Evolutionary conservation across 2,113 vertebrate species (phyloP), one percentile per base, ranked within the genome.

Genomic region (Perca schrenkii): DNA sequence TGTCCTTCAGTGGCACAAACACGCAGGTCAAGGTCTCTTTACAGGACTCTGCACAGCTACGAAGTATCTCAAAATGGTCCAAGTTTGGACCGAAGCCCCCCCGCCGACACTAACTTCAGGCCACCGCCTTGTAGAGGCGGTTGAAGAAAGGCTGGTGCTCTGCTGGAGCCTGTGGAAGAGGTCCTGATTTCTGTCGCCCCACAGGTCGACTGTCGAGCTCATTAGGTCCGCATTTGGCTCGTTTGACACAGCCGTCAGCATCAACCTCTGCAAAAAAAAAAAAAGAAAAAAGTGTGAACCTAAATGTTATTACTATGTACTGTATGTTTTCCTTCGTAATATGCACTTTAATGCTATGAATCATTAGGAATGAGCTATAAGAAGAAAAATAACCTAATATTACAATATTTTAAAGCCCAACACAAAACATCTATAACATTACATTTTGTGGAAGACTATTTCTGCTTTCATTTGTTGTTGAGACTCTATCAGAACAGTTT

Each of bases 131-230:
- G 93, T 99, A 99, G 2, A 99, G 96, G 90, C 97, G 97, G 84
- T 99, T 99, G 90, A 99, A 99, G 92, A 99, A 99, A 66, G 98
- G 96, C 0, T 99, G 98, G 72, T 97, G 97, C 80, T 98, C 96
- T 28, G 97, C 96, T 0, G 97, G 93, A 2, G 95, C 95, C 79
- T 94, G 94, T 0, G 93, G 90, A 0, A 52, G 56, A 10, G 94
- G 95, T 5, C 94, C 94, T 0, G 74, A 83, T 71, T 96, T 96
- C 82, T 88, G 85, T 63, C 57, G 36, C 8, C 40, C 40, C 40
- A 0, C 58, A 6, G 85, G 5, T 79, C 90, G 91, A 22, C 75
- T 1, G 43, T 92, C 92, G 0, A 61, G 12, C 71, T 94, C 93
- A 43, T 88, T 90, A 69, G 80, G 8, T 0, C 86, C 89, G 2